Percentiles rank a stretch among this genome's conserved stretches.
Evolutionary conservation across 2,797 vertebrate genomes (phyloP).

Genomic region (Lacerta bilineata): DNA sequence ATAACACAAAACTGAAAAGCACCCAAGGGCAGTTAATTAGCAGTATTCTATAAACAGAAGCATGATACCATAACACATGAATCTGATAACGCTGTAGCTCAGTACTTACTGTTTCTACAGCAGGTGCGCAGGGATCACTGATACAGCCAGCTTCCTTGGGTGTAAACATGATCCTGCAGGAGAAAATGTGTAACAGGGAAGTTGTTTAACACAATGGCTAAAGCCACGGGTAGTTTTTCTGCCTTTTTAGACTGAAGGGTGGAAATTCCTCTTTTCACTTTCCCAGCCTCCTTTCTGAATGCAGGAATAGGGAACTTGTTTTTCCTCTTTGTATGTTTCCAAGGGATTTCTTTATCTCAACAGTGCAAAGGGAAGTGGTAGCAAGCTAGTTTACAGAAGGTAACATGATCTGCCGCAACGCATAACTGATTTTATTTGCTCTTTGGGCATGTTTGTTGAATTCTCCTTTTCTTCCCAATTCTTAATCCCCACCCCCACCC

Average conservation of each 20-base stretch:
- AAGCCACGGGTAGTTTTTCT: slow-evolving; percentile 29
- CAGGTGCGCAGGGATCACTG: slow-evolving; percentile 2
- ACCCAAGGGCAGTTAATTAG: neutral
- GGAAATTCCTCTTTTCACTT: slow-evolving; percentile 1
- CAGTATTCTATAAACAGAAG: neutral
- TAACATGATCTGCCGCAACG: slow-evolving; percentile 51
- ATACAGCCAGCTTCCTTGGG: neutral
- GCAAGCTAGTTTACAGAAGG: slow-evolving; percentile 43
- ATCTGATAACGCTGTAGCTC: neutral
- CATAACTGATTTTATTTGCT: slow-evolving; percentile 34
- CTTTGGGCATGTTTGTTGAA: neutral
- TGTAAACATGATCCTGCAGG: neutral
- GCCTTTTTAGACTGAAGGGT: neutral
- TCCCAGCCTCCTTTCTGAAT: slow-evolving; percentile 14
- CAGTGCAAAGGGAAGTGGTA: slow-evolving; percentile 58
- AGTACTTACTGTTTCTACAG: slow-evolving; percentile 54
- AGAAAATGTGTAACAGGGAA: neutral
- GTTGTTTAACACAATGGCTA: slow-evolving; percentile 14
- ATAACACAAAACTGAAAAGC: neutral
- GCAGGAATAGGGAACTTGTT: slow-evolving; percentile 50
- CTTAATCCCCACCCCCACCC: neutral
- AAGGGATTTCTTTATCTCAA: slow-evolving; percentile 70
- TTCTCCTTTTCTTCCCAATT: neutral
- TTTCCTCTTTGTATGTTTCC: slow-evolving; percentile 69
- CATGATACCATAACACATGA: neutral